Percentiles rank a stretch among this genome's conserved stretches.
These are phyloP conservation scores for Aspidoscelis tigris DNA, from an alignment of 2,113 vertebrate genomes.

Conservation along the genomic window DNA sequence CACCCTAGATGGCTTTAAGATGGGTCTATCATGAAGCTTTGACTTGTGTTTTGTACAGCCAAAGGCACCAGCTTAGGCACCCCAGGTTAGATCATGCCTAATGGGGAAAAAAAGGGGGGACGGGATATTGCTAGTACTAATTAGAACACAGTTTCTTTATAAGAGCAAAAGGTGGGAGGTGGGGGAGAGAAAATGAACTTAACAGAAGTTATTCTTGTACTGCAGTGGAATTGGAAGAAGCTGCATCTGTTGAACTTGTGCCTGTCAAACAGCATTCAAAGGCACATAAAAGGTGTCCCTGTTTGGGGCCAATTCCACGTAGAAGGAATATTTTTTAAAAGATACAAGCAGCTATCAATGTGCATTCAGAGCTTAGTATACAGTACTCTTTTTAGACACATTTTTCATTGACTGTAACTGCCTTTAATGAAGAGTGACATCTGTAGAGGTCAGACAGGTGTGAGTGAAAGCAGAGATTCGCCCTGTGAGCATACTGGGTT, in stretches of 20 bases:
- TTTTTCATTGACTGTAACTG: slow-evolving; percentile 39
- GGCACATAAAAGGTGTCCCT: not conserved
- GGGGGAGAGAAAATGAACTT: not conserved
- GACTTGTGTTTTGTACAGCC: too few relatives aligned
- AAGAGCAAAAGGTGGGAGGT: not conserved
- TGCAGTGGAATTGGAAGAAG: not conserved
- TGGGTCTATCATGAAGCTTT: too few relatives aligned
- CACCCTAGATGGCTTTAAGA: too few relatives aligned
- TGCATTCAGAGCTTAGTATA: not conserved
- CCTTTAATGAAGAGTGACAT: slow-evolving; percentile 36
- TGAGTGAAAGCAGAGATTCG: slow-evolving; percentile 53
- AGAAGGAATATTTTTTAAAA: slow-evolving; percentile 37
- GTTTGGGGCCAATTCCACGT: not conserved
- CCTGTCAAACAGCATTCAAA: not conserved
- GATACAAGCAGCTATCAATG: slow-evolving; percentile 20
- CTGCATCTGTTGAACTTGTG: not conserved
- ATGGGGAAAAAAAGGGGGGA: too few relatives aligned
- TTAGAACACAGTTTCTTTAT: too few relatives aligned
- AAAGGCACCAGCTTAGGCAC: too few relatives aligned
- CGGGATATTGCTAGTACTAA: too few relatives aligned
- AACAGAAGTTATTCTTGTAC: not conserved
- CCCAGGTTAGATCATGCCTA: too few relatives aligned
- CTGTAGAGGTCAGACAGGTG: slow-evolving; percentile 25
- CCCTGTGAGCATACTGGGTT: slow-evolving; percentile 10
- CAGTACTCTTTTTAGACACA: not conserved